Conservation (phyloP, 2,888 invertebrate genomes). For the Morinoia aosen region DNA sequence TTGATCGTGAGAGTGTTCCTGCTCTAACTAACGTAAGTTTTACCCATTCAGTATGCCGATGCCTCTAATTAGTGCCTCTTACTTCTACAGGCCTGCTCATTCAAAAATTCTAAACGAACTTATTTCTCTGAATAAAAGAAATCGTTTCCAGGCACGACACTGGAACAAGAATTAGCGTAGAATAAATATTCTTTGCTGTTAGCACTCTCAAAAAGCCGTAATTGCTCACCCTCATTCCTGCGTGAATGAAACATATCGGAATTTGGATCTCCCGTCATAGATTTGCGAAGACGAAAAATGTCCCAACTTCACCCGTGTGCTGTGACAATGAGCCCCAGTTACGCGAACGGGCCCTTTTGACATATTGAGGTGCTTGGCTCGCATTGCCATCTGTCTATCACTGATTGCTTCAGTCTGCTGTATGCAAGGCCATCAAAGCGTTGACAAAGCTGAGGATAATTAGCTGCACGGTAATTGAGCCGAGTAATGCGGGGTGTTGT, state of each 20-base stretch:
- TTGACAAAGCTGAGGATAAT: conserved; percentile 12
- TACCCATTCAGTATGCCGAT: no score
- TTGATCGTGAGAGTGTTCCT: no score
- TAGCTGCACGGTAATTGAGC: conserved; percentile 2
- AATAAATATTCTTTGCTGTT: not conserved
- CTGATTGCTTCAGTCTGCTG: not conserved
- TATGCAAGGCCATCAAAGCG: not conserved
- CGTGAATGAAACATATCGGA: not conserved
- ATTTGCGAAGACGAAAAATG: not conserved
- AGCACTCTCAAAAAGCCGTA: not conserved
- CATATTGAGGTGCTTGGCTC: not conserved
- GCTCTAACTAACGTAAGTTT: no score
- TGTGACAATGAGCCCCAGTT: not conserved
- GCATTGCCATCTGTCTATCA: not conserved
- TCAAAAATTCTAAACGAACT: no score
- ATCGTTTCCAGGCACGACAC: no score
- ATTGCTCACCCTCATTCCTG: not conserved
- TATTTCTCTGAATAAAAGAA: no score
- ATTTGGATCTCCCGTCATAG: not conserved
- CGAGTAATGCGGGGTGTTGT: not conserved
- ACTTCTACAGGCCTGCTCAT: no score
- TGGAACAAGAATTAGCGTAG: not conserved
- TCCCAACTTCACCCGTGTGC: not conserved
- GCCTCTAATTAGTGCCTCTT: no score
- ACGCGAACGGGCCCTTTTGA: not conserved